phyloP scores from a whole-genome alignment of 2,888 invertebrate species.

The Thalpophila matura region DNA sequence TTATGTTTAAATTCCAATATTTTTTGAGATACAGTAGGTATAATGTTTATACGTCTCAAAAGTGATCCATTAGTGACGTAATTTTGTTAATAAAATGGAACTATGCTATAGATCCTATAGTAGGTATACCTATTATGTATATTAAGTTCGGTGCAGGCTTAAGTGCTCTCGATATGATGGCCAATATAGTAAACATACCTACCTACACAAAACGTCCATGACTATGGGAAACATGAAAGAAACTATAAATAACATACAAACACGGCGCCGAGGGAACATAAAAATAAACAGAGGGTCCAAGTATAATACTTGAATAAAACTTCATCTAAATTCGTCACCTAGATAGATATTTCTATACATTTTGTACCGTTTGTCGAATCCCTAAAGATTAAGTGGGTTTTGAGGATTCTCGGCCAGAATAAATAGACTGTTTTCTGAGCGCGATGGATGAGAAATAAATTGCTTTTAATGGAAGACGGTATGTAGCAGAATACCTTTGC shows the following conservation, averaged over 20 bases:
- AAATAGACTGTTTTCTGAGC: slow-evolving; percentile 40
- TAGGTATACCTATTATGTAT: background rate
- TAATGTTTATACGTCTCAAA: too few species aligned
- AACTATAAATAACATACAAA: slow-evolving; percentile 53
- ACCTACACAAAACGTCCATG: slow-evolving; percentile 19
- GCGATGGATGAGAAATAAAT: slow-evolving; percentile 51
- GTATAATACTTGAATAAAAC: slow-evolving; percentile 29
- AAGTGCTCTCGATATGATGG: slow-evolving; percentile 24
- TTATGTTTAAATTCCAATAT: slow-evolving; percentile 9
- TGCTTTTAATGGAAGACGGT: slow-evolving; percentile 48
- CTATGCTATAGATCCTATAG: background rate
- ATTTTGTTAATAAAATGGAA: slow-evolving; percentile 3
- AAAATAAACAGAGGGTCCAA: slow-evolving; percentile 43
- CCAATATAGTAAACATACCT: slow-evolving; percentile 13
- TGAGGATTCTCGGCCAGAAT: slow-evolving; percentile 33
- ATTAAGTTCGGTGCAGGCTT: slow-evolving; percentile 16
- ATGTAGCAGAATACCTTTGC: slow-evolving; percentile 34
- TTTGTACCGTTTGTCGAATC: slow-evolving; percentile 26
- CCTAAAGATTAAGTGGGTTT: slow-evolving; percentile 42
- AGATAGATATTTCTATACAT: slow-evolving; percentile 15
- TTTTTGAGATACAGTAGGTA: too few species aligned
- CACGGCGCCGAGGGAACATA: slow-evolving; percentile 30
- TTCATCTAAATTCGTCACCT: slow-evolving; percentile 30
- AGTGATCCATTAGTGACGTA: background rate
- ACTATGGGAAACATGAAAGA: slow-evolving; percentile 53